Conservation (phyloP, 2,888 invertebrate species). For the Cylloceria caligata region DNA sequence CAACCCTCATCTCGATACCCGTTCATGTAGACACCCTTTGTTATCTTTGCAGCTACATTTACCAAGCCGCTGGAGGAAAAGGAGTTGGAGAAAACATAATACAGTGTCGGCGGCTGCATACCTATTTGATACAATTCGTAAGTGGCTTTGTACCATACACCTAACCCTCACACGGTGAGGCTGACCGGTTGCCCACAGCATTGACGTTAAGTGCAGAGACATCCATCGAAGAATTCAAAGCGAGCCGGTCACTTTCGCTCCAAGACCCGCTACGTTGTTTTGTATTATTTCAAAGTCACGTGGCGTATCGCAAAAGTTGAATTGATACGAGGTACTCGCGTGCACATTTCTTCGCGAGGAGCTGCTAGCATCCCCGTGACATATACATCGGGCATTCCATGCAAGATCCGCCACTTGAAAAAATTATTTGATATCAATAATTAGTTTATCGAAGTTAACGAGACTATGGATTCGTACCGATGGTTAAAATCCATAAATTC, state of each 20-base stretch:
- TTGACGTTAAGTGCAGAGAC: not conserved
- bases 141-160: constrained; percentile 10
- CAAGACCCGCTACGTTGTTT: not conserved
- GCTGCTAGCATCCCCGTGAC: not conserved
- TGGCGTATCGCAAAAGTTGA: constrained; percentile 76
- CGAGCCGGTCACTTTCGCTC: not conserved
- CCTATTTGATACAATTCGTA: constrained; percentile 29
- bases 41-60: constrained; percentile 13
- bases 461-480: not conserved
- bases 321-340: constrained; percentile 74
- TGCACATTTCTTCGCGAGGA: constrained; percentile 19
- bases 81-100: not conserved
- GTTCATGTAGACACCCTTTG: not conserved
- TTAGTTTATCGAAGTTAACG: not conserved
- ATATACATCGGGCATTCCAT: constrained; percentile 17
- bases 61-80: not conserved
- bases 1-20: constrained; percentile 23
- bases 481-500: not conserved
- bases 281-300: constrained; percentile 34
- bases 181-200: not conserved
- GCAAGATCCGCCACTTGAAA: not conserved
- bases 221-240: not conserved
- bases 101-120: constrained; percentile 5
- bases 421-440: not conserved
- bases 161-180: constrained; percentile 13